Base-by-base conservation (phyloP, 2,888 invertebrate species). In the Netelia inedita region DNA sequence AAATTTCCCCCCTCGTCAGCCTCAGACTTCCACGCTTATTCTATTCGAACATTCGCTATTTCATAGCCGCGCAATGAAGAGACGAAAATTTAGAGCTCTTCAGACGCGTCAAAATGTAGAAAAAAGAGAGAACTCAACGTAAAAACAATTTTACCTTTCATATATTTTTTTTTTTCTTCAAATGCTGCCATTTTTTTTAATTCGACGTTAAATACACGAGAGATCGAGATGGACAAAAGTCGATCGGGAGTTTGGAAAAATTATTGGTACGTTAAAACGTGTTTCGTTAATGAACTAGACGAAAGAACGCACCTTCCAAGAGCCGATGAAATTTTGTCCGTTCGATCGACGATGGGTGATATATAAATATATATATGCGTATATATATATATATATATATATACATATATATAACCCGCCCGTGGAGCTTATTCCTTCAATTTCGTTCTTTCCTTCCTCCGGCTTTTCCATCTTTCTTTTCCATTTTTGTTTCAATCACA, bases 351-450 rank as follows among this genome's bases (percentile, higher is more conserved):
- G 69, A 55, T 68, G 71, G 83, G 81, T 85, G 72, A 72, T 69
- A 68, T 69, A 46, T 46, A n/a, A 66, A 43, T 66, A 43, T 21
- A 43, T 41, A 66, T 28, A 35, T 35, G 1, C 11, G 63, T 68
- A 55, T 66, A 66, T 66, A 10, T 57, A 57, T 69, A 53, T 78
- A 19, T 69, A 55, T 43, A 57, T 8, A 35, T 11, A 35, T 53
- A 66, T 19, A 69, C 59, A 57, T 53, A 84, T 86, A 86, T 85
- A 87, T 85, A 85, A 85, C 86, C 88, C 88, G 89, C 87, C 88
- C 85, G 88, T 88, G 88, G 88, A 89, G 88, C 89, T 88, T 88
- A 85, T 83, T 86, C 75, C 78, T 78, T 85, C 82, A 80, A 82
- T 80, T 85, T 79, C 81, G 75, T 73, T 68, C 68, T 50, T 82